Evolutionary conservation across 1,140 invertebrate genomes (phyloP).

Genomic region (Drosophila kohkoa): DNA sequence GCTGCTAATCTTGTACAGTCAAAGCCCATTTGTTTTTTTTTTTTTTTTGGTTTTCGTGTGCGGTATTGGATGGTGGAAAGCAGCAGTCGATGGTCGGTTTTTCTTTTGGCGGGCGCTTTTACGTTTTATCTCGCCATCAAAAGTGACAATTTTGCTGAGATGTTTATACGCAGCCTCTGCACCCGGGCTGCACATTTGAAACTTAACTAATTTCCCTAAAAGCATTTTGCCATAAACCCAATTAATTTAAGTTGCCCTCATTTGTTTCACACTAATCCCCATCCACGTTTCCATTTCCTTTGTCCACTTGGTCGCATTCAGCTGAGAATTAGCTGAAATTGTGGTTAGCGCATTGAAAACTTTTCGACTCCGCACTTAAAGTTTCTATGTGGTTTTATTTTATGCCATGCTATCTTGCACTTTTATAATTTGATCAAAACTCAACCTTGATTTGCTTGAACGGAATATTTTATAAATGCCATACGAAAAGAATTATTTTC

Average conservation of each 20-base stretch:
- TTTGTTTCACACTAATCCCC: slow-evolving; percentile 65
- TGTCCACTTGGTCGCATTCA: slow-evolving; percentile 7
- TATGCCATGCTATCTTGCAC: neutral
- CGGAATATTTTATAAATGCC: too few species aligned
- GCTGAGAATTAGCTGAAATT: slow-evolving; percentile 65
- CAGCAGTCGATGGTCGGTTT: slow-evolving; percentile 1
- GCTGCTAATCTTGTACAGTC: slow-evolving; percentile 75
- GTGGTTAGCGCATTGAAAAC: slow-evolving; percentile 61
- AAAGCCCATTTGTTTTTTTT: slow-evolving; percentile 65
- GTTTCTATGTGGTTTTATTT: slow-evolving; percentile 21
- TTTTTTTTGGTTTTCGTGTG: neutral
- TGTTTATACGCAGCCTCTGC: slow-evolving; percentile 47
- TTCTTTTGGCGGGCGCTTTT: slow-evolving; percentile 32
- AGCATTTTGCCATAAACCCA: slow-evolving; percentile 82
- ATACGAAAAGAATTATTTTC: too few species aligned
- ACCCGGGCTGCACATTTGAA: slow-evolving; percentile 46
- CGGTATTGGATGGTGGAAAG: neutral
- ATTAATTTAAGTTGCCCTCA: slow-evolving; percentile 81
- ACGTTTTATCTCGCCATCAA: slow-evolving; percentile 66
- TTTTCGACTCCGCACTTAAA: slow-evolving; percentile 33
- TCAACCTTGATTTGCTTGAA: too few species aligned
- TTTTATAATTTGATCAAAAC: neutral
- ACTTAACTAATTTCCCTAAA: slow-evolving; percentile 78
- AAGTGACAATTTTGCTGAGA: slow-evolving; percentile 75
- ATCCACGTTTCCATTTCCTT: slow-evolving; percentile 10